These are phyloP conservation scores for Enteromius afrohamiltoni DNA, from an alignment of 2,797 vertebrate genomes.

Conservation along the genomic window DNA sequence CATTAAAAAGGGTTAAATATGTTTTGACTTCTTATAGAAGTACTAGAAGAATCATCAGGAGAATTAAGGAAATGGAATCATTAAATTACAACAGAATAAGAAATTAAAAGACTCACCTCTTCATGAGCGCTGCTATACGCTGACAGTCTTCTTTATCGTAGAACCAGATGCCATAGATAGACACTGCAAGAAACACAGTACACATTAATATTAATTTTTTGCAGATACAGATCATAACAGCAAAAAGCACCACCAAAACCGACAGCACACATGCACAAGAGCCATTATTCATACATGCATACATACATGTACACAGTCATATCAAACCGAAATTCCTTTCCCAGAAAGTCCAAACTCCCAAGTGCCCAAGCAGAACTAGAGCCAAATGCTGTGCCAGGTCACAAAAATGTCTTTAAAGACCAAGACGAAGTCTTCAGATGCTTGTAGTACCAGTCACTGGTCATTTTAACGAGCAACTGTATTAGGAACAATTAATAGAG, in stretches of 20 bases:
- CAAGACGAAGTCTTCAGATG: slow-evolving; percentile 9
- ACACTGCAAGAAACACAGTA: slow-evolving; percentile 78
- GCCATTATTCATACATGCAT: neutral
- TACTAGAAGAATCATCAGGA: neutral
- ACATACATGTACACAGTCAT: neutral
- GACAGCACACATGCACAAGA: neutral
- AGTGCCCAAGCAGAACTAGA: slow-evolving; percentile 12
- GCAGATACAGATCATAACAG: neutral
- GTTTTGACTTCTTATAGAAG: neutral
- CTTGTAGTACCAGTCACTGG: neutral
- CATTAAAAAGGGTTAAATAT: neutral
- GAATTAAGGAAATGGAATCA: neutral
- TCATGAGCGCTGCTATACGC: slow-evolving; percentile 93
- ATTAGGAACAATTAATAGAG: neutral
- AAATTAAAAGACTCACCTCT: slow-evolving; percentile 82
- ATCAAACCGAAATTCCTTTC: slow-evolving; percentile 24
- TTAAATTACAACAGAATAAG: neutral
- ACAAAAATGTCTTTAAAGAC: slow-evolving; percentile 5
- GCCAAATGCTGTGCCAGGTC: slow-evolving; percentile 23
- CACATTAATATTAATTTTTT: neutral
- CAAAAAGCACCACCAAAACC: neutral
- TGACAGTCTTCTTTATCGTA: slow-evolving; percentile 96
- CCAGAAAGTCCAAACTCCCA: slow-evolving; percentile 26
- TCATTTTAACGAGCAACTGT: neutral
- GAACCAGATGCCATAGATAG: slow-evolving; percentile 98